Base-by-base conservation (phyloP, 2,797 vertebrate species). In the Schizothorax lantsangensis region DNA sequence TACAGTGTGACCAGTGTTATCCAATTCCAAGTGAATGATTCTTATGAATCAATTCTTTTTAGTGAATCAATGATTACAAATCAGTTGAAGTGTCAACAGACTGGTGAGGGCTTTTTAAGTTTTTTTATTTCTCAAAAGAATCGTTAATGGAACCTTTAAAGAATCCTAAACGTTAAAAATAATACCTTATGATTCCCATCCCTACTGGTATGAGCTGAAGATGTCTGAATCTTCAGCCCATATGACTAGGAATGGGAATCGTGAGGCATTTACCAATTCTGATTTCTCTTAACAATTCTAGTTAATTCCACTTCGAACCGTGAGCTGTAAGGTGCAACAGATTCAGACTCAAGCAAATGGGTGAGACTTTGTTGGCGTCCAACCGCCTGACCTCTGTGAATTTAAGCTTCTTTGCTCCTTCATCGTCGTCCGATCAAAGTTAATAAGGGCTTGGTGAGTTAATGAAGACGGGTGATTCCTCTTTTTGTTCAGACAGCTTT, bases 361-460 rank as follows among this genome's bases (percentile, higher is more conserved):
- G 91, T 92, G 91, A 94, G 92, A 93, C 93, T 95, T 94, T 94
- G 92, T 92, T 93, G 93, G 93, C 93, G 93, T 95, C 95, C 94
- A 95, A 95, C 93, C 94, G 94, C 92, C 90, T 95, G 96, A 96
- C 95, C 95, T 96, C 95, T 96, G 95, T 92, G 94, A 95, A 94
- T 96, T 94, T 96, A 96, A 96, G 96, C 95, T 81, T 95, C 95
- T 96, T 96, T 96, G 93, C 95, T 94, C 93, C 94, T 95, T 94
- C 93, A 94, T 93, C 92, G 94, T 93, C 93, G 93, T 95, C 94
- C 93, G 95, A 96, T 96, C 95, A 94, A 95, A 95, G 94, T 95
- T 96, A 96, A 96, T 96, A 96, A 96, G 95, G 93, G 95, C 93
- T 95, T 94, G 94, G 94, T 95, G 95, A 95, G 95, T 95, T 96